These are phyloP conservation scores for Parotia lawesii DNA, from an alignment of 2,113 vertebrate species.

Conservation along the genomic window DNA sequence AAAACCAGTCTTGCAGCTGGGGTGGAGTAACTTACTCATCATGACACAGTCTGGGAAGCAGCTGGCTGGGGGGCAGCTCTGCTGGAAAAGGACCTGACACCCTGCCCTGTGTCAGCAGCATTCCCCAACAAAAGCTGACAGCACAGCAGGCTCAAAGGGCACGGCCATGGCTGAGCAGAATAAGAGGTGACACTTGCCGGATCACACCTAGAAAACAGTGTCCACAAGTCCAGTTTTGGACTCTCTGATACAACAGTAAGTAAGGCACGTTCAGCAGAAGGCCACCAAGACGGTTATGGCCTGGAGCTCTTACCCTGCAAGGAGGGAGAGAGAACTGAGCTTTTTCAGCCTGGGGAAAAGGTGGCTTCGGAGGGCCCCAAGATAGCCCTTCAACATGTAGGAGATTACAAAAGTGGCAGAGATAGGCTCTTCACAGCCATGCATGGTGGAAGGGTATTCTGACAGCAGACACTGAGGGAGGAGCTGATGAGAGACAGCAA, in stretches of 20 bases:
- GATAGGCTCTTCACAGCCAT: not conserved
- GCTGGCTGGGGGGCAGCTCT: not conserved
- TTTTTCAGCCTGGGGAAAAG: not conserved
- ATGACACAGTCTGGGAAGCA: accelerated
- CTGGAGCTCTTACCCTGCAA: not conserved
- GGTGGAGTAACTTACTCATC: not conserved
- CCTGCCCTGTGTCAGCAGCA: not conserved
- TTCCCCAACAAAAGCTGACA: not conserved
- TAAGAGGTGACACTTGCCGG: not conserved
- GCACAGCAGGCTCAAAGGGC: not conserved
- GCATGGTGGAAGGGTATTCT: not conserved
- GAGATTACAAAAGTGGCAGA: not conserved
- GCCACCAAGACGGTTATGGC: too few species aligned
- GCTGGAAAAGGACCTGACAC: not conserved
- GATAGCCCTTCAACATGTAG: accelerated
- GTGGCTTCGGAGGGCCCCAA: not conserved
- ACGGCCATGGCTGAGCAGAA: accelerated
- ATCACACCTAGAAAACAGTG: not conserved
- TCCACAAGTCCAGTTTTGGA: not conserved
- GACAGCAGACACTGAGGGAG: not conserved
- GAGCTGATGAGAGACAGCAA: not conserved
- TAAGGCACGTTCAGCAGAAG: not conserved
- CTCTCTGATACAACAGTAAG: not conserved
- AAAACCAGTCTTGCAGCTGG: not conserved
- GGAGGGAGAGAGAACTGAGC: not conserved